Conservation (phyloP, 1,140 invertebrate genomes). For the Eciton burchellii region DNA sequence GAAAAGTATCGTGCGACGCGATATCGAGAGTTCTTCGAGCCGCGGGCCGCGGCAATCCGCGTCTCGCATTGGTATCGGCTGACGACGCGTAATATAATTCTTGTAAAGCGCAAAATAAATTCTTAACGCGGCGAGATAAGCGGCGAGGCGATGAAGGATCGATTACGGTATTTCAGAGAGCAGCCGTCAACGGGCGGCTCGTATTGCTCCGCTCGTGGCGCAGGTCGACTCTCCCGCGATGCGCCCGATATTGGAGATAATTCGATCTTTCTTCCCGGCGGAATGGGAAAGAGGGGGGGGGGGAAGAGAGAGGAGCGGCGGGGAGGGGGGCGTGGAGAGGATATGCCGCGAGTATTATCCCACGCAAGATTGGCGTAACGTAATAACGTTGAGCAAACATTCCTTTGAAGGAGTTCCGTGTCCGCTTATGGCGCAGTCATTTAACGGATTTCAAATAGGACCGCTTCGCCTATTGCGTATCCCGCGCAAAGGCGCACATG, state of each 20-base stretch:
- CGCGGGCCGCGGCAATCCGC: too few species aligned
- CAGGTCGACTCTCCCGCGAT: background rate
- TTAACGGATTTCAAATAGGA: constrained; percentile 58
- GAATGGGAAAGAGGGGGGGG: too few species aligned
- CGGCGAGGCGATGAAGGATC: background rate
- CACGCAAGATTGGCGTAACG: constrained; percentile 27
- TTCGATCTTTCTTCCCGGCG: background rate
- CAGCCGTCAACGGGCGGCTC: background rate
- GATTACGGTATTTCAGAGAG: background rate
- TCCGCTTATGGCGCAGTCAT: constrained; percentile 44
- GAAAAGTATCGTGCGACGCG: too few species aligned
- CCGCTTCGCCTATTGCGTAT: constrained; percentile 51
- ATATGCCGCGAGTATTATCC: constrained; percentile 21
- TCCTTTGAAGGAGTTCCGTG: constrained; percentile 52
- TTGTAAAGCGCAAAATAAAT: background rate
- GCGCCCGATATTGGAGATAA: background rate
- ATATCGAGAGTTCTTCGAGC: background rate
- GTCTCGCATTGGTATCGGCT: too few species aligned
- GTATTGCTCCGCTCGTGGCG: background rate
- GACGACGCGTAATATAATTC: too few species aligned
- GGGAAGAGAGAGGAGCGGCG: too few species aligned
- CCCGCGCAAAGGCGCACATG: constrained; percentile 37
- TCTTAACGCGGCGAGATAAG: background rate
- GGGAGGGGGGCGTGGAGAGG: too few species aligned
- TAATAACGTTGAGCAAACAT: constrained; percentile 44